A percentile compares a stretch with the other conserved stretches of the same genome.
These are phyloP conservation scores for Otis tarda DNA, from an alignment of 2,113 vertebrate genomes.

Conservation along the genomic window DNA sequence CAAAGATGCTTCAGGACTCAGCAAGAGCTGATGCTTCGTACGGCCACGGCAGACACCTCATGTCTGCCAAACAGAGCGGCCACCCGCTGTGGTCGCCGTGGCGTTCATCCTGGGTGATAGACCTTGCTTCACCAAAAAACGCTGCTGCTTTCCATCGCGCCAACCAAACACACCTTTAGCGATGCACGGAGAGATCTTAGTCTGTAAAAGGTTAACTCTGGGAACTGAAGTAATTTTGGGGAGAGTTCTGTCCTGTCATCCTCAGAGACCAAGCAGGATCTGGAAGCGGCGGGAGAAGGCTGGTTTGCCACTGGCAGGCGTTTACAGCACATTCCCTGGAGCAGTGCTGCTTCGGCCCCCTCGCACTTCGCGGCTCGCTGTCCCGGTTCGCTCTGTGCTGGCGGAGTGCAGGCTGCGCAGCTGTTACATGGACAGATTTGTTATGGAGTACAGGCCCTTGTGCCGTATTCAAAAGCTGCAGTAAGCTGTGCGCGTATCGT, in stretches of 20 bases:
- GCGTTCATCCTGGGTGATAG: not conserved
- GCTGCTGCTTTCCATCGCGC: not conserved
- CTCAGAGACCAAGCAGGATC: not conserved
- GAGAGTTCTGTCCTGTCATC: not conserved
- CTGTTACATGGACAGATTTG: not conserved
- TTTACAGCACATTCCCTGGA: not conserved
- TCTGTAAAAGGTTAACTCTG: not conserved
- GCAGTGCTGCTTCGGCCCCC: not conserved
- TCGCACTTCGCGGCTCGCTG: conserved; percentile 27
- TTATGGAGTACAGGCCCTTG: not conserved
- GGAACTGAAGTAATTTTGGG: not conserved
- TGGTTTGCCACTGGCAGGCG: not conserved
- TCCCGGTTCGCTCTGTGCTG: conserved; percentile 8
- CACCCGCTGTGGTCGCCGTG: conserved; percentile 22
- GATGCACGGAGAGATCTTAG: not conserved
- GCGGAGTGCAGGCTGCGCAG: conserved; percentile 16
- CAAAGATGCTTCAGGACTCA: not conserved
- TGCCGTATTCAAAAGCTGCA: not conserved
- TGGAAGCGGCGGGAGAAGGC: not conserved
- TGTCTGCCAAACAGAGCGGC: conserved; percentile 9
- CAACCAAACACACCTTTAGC: not conserved
- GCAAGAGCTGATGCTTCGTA: not conserved
- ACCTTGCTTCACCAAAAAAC: not conserved
- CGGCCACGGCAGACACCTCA: not conserved
- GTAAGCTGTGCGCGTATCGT: not conserved